Conservation (phyloP, 2,113 vertebrate species). For the Eurypyga helias region DNA sequence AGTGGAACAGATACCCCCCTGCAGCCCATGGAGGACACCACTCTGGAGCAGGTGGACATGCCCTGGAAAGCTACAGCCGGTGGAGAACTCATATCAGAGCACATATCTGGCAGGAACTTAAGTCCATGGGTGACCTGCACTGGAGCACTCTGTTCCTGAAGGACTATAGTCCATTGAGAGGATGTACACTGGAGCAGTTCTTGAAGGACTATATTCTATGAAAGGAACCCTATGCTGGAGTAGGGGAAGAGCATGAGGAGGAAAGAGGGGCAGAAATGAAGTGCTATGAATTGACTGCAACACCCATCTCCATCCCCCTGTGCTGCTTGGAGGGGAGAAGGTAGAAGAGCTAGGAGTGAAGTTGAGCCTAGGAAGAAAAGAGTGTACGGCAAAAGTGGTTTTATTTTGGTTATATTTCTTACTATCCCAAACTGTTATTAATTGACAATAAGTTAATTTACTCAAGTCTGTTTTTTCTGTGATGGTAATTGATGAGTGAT, state of each 20-base stretch:
- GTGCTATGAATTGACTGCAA: neutral
- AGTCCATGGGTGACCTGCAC: fast-evolving
- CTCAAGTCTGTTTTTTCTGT: neutral
- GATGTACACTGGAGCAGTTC: fast-evolving
- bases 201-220: neutral
- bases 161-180: neutral
- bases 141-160: neutral
- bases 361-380: neutral
- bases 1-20: neutral
- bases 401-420: neutral
- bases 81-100: neutral
- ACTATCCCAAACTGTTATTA: neutral
- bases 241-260: fast-evolving
- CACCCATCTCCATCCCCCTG: fast-evolving
- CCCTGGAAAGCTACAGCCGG: neutral
- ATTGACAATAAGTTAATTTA: neutral
- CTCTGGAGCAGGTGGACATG: neutral
- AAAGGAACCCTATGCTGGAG: fast-evolving
- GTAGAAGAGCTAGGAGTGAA: neutral
- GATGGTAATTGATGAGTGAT: neutral
- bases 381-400: fast-evolving
- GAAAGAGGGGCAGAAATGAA: neutral
- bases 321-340: fast-evolving
- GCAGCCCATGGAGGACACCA: neutral
- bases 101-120: neutral